phyloP scores from a whole-genome alignment of 37 sponge, comb jelly and placozoan genomes.

The Eunapius fragilis region DNA sequence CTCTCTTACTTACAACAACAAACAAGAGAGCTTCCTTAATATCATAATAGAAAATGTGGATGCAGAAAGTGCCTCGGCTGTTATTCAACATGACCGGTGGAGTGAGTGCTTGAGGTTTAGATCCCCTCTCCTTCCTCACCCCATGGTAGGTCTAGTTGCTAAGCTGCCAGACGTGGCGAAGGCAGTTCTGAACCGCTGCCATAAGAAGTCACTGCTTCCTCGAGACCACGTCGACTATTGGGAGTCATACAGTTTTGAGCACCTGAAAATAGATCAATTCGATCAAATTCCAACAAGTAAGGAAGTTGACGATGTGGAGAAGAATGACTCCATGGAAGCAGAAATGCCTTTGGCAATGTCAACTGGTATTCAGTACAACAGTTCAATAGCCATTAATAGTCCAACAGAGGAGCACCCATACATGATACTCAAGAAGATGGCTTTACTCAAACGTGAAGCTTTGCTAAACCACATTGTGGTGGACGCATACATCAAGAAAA shows the following conservation, averaged over 20 bases:
- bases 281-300: slow-evolving; percentile 11
- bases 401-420: neutral
- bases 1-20: slow-evolving; percentile 56
- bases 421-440: neutral
- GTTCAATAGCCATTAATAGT: neutral
- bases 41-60: slow-evolving; percentile 52
- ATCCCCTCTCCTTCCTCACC: slow-evolving; percentile 55
- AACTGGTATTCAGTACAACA: neutral
- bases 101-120: slow-evolving; percentile 69
- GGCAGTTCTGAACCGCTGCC: slow-evolving; percentile 71
- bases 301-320: slow-evolving; percentile 20
- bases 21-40: slow-evolving; percentile 75
- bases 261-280: slow-evolving; percentile 12
- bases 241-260: slow-evolving; percentile 83
- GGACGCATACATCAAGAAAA: slow-evolving; percentile 51
- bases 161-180: slow-evolving; percentile 80
- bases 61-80: slow-evolving; percentile 46
- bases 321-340: neutral
- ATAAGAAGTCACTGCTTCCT: slow-evolving; percentile 14
- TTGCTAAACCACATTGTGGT: slow-evolving; percentile 71
- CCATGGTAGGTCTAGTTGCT: slow-evolving; percentile 68
- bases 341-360: neutral
- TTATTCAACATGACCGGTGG: slow-evolving; percentile 65
- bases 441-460: slow-evolving; percentile 25
- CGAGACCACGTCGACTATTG: slow-evolving; percentile 53